phyloP scores from a whole-genome alignment of 64 coral and sea anemone genomes.

The Dendrophyllia cribrosa region DNA sequence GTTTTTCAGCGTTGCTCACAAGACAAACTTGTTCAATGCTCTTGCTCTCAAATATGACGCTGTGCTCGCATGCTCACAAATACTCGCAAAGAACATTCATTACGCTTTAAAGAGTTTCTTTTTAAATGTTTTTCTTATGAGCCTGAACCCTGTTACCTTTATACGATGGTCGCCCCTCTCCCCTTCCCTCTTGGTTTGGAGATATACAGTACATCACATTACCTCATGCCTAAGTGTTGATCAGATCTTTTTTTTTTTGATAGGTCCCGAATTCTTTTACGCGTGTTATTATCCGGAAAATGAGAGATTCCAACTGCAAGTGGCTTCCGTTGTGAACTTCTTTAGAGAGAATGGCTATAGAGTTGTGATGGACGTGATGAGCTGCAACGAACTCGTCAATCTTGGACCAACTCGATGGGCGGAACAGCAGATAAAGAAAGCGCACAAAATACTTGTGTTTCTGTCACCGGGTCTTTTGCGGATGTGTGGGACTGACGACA shows the following conservation, averaged over 20 bases:
- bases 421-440: slow-evolving; percentile 35
- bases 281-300: slow-evolving; percentile 39
- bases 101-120: too few species aligned
- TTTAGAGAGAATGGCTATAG: slow-evolving; percentile 13
- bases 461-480: slow-evolving; percentile 32
- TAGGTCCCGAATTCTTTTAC: slow-evolving; percentile 20
- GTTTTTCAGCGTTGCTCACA: too few species aligned
- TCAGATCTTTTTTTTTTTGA: background rate
- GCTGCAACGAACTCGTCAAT: background rate
- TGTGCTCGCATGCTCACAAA: too few species aligned
- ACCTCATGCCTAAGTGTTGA: background rate
- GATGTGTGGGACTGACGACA: background rate
- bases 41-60: too few species aligned
- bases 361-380: slow-evolving; percentile 45
- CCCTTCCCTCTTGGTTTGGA: too few species aligned
- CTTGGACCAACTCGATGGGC: slow-evolving; percentile 47
- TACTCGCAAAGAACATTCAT: too few species aligned
- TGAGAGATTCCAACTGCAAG: background rate
- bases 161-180: too few species aligned
- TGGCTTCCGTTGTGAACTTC: slow-evolving; percentile 27
- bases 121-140: too few species aligned
- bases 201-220: background rate
- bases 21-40: too few species aligned
- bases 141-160: too few species aligned
- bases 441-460: slow-evolving; percentile 21